A percentile compares a stretch with the other conserved stretches of the same genome.
Conservation (phyloP, 2,797 vertebrate species). For the Momotus momota region DNA sequence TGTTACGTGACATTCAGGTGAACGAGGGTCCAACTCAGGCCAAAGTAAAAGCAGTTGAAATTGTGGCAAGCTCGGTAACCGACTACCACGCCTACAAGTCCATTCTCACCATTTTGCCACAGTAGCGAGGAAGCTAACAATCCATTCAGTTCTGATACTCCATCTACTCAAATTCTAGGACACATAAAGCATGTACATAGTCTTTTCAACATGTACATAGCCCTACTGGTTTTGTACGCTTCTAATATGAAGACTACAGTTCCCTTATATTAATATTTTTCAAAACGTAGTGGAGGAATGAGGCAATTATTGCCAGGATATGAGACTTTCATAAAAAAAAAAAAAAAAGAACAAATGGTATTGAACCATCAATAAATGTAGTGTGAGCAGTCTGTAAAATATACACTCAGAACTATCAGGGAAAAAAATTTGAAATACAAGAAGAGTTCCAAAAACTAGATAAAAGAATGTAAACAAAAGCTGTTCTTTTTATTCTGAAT, state of each 20-base stretch:
- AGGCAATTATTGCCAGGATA: neutral
- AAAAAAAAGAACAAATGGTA: neutral
- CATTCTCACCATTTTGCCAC: neutral
- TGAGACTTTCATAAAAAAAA: neutral
- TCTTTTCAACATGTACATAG: neutral
- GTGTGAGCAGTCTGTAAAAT: neutral
- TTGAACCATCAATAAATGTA: slow-evolving; percentile 20
- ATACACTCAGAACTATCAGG: neutral
- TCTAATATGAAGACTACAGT: neutral
- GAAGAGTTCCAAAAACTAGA: neutral
- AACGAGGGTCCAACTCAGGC: neutral
- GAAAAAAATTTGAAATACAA: slow-evolving; percentile 34
- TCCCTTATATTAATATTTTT: neutral
- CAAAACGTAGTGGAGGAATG: neutral
- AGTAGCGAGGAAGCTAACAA: neutral
- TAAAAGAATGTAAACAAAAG: slow-evolving; percentile 29
- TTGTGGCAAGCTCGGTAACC: neutral
- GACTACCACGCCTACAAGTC: neutral
- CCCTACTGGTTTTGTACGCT: neutral
- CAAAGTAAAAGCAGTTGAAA: neutral
- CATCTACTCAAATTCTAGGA: neutral
- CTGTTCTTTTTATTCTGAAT: slow-evolving; percentile 27
- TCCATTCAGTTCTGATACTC: neutral
- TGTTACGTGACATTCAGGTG: neutral
- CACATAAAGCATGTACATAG: neutral